A percentile compares a stretch with the other conserved stretches of the same genome.
These are phyloP conservation scores for Drosophila tristis DNA, from an alignment of 1,140 invertebrate species.

Conservation along the genomic window DNA sequence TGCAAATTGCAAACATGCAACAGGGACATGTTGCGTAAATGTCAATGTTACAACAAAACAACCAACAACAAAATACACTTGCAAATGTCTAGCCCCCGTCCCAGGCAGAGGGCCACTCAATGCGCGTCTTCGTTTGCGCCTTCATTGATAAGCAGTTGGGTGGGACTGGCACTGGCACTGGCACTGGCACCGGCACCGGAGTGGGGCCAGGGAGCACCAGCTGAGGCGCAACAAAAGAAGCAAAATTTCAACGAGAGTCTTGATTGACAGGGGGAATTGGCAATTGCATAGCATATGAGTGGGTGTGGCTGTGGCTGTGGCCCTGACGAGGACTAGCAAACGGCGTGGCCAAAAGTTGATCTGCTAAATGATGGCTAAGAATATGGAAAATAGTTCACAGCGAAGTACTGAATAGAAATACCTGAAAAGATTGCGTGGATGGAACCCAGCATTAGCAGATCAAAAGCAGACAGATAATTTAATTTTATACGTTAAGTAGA, in stretches of 20 bases:
- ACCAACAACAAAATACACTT: conserved; percentile 46
- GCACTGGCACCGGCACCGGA: not conserved
- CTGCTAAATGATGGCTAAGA: conserved; percentile 9
- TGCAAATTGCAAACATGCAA: conserved; percentile 83
- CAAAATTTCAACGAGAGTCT: conserved; percentile 15
- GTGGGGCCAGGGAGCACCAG: conserved; percentile 3
- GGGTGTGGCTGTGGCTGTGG: conserved; percentile 20
- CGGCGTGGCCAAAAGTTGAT: not conserved
- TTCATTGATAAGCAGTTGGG: conserved; percentile 55
- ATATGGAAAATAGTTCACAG: not conserved
- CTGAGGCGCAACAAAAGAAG: conserved; percentile 28
- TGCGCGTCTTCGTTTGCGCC: conserved; percentile 24
- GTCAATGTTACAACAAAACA: conserved; percentile 59
- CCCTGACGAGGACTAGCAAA: conserved; percentile 24
- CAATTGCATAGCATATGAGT: conserved; percentile 43
- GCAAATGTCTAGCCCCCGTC: conserved; percentile 44
- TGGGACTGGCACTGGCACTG: too few species aligned
- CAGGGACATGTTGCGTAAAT: conserved; percentile 83
- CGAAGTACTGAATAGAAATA: too few species aligned
- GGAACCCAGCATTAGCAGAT: too few species aligned
- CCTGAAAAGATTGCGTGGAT: too few species aligned
- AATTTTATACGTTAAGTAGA: too few species aligned
- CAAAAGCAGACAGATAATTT: too few species aligned
- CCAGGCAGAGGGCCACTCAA: conserved; percentile 36
- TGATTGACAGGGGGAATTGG: conserved; percentile 49